phyloP scores from a whole-genome alignment of 2,888 invertebrate genomes.

The Galerucella calmariensis region DNA sequence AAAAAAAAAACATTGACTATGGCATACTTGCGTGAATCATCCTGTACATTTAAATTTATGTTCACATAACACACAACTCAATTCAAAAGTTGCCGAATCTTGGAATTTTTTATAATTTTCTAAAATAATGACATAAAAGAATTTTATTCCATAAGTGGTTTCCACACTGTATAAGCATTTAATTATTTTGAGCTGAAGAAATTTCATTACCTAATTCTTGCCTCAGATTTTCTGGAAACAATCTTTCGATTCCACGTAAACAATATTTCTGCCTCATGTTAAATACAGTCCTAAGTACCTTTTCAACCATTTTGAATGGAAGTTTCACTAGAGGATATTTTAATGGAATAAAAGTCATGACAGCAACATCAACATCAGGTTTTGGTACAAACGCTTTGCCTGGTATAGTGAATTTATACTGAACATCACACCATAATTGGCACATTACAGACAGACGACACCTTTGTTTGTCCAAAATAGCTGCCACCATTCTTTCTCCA shows the following conservation, averaged over 20 bases:
- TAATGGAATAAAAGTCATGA: slow-evolving; percentile 87
- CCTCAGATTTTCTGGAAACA: slow-evolving; percentile 80
- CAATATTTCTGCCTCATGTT: slow-evolving; percentile 88
- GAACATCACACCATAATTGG: slow-evolving; percentile 89
- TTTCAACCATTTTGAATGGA: slow-evolving; percentile 89
- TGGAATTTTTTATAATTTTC: too few species aligned
- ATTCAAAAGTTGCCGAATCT: too few species aligned
- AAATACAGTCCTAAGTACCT: slow-evolving; percentile 88
- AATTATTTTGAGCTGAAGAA: background rate
- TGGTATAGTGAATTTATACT: slow-evolving; percentile 87
- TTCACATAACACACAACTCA: too few species aligned
- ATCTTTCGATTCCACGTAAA: slow-evolving; percentile 73
- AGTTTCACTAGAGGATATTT: slow-evolving; percentile 76
- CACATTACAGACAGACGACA: slow-evolving; percentile 92
- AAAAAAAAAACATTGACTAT: too few species aligned
- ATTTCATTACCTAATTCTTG: slow-evolving; percentile 70
- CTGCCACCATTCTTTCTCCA: slow-evolving; percentile 90
- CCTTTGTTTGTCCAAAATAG: slow-evolving; percentile 74
- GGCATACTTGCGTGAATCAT: too few species aligned
- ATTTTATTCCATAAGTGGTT: too few species aligned
- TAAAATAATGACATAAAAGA: too few species aligned
- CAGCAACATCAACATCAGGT: slow-evolving; percentile 96
- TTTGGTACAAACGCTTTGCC: slow-evolving; percentile 91
- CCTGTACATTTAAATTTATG: too few species aligned
- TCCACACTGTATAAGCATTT: too few species aligned